Evolutionary conservation across 2,888 invertebrate species (phyloP).

Genomic region (Eristalinus aeneus): DNA sequence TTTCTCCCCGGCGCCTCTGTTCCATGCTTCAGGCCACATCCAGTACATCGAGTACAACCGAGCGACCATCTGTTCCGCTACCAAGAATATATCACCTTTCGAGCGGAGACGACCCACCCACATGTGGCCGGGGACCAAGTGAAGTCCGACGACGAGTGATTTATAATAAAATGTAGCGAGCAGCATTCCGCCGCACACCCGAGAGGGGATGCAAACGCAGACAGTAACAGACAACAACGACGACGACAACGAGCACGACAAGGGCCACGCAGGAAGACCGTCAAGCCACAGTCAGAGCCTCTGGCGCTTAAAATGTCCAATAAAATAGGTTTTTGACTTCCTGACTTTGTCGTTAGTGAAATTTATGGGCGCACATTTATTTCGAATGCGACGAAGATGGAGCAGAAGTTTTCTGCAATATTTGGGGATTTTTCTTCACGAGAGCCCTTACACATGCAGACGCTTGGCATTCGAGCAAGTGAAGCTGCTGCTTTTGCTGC

Average conservation of each 20-base stretch:
- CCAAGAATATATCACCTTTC: slow-evolving; percentile 23
- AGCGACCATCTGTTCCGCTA: slow-evolving; percentile 21
- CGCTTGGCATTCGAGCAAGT: background rate
- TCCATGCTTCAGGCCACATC: background rate
- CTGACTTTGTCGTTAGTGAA: slow-evolving; percentile 68
- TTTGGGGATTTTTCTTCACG: slow-evolving; percentile 25
- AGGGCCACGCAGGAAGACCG: slow-evolving; percentile 7
- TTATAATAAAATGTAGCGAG: slow-evolving; percentile 54
- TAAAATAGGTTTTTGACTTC: slow-evolving; percentile 66
- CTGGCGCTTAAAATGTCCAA: slow-evolving; percentile 56
- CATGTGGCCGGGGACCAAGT: background rate
- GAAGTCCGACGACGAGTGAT: slow-evolving; percentile 39
- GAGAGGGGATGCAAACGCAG: background rate
- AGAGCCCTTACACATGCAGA: background rate
- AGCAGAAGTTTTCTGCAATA: slow-evolving; percentile 65
- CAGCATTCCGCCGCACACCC: slow-evolving; percentile 27
- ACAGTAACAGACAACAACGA: background rate
- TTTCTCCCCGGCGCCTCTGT: background rate
- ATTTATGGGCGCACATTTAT: slow-evolving; percentile 64
- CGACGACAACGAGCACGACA: background rate
- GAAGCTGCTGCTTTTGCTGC: background rate
- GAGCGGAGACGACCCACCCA: slow-evolving; percentile 1
- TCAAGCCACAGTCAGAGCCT: slow-evolving; percentile 16
- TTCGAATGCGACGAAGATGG: slow-evolving; percentile 50
- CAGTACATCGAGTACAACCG: background rate